Base-by-base conservation (phyloP, 2,113 vertebrate genomes). In the Hippocampus barbouri region DNA sequence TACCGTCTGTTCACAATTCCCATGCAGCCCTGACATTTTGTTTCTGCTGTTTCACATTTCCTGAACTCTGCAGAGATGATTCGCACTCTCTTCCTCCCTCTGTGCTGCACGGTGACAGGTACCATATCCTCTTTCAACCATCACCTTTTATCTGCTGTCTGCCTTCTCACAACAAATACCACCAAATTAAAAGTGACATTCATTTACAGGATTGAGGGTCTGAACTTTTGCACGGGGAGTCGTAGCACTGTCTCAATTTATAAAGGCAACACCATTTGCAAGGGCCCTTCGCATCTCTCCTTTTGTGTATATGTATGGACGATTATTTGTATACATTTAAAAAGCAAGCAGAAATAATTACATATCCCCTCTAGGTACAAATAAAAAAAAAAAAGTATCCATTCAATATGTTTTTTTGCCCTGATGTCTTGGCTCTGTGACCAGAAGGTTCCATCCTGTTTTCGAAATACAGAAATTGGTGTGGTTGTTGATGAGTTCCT, bases 1-100 rank as follows among this genome's bases (percentile, higher is more conserved):
- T 21, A 75, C 87, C 83, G 84, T 90, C 89, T 90, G 89, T 83
- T 91, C 78, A 54, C 76, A 86, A 86, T 87, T 88, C 85, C 87
- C 89, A 38, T 38, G 34, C 34, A 87, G 69, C 76, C 76, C 82
- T 86, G 80, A 86, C 76, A 89, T 89, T 87, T 89, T 79, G 73
- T 81, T 79, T 81, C 69, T 66, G 51, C 79, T 82, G 79, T 66
- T 82, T 83, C 73, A 41, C 83, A 79, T 83, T 87, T 87, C 79
- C 72, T 40, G 68, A 82, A 70, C 66, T 76, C 63, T 68, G 70
- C 5, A 69, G 73, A 80, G 77, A 85, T 78, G 21, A 85, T 84
- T 85, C 79, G 74, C 70, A 20, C 69, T 71, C 76, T 45, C 64
- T 16, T 45, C 53, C 69, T 63, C 63, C 62, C 59, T 76, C 75